These are phyloP conservation scores for Lasioglossum vierecki DNA, from an alignment of 2,888 invertebrate genomes.

Conservation along the genomic window DNA sequence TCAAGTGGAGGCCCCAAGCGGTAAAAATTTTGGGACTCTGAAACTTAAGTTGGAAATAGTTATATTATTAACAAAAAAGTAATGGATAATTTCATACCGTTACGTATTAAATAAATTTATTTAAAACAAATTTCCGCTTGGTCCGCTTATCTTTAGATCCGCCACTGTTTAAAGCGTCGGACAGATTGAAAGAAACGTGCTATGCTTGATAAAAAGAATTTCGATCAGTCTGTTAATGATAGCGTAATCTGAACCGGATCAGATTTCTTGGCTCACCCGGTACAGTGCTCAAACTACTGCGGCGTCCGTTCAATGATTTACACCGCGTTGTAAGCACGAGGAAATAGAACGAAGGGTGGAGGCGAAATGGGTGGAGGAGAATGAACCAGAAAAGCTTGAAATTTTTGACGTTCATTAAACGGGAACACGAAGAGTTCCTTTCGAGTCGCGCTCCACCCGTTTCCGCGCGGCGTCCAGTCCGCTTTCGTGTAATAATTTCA, in stretches of 20 bases:
- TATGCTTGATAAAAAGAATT: neutral
- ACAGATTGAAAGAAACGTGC: neutral
- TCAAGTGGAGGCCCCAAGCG: too few relatives aligned
- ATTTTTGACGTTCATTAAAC: constrained; percentile 52
- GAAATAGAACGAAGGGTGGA: neutral
- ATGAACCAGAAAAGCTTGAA: constrained; percentile 9
- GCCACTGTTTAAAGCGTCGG: neutral
- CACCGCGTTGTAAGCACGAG: neutral
- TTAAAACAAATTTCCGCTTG: too few relatives aligned
- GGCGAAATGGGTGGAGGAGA: neutral
- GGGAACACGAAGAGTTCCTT: constrained; percentile 8
- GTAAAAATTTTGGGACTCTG: too few relatives aligned
- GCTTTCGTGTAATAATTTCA: constrained; percentile 26
- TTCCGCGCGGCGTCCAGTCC: neutral
- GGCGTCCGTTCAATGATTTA: neutral
- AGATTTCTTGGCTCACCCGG: neutral
- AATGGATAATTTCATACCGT: too few relatives aligned
- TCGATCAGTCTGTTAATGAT: too few relatives aligned
- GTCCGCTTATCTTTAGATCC: neutral
- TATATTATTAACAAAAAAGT: too few relatives aligned
- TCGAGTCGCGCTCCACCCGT: neutral
- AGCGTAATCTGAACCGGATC: neutral
- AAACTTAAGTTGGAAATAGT: too few relatives aligned
- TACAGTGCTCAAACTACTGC: neutral
- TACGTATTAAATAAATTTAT: too few relatives aligned